Conservation (phyloP, 1,140 invertebrate genomes). For the Ceratina japonica region DNA sequence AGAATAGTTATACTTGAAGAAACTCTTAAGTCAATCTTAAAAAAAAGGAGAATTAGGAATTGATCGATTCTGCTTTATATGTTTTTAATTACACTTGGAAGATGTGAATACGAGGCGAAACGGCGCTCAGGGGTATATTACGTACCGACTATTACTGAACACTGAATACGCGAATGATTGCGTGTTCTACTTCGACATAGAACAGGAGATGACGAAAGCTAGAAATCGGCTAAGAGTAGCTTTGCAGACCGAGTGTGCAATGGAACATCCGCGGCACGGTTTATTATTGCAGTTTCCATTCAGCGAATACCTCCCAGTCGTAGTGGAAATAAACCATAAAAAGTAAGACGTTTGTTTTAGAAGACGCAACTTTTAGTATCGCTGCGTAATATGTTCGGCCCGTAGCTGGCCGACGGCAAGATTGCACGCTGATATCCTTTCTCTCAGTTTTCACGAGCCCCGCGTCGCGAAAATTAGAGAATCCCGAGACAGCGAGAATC, state of each 20-base stretch:
- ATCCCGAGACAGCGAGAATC: too few species aligned
- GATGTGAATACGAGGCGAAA: too few species aligned
- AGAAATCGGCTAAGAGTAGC: conserved; percentile 5
- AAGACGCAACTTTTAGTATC: conserved; percentile 22
- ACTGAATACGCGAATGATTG: background rate
- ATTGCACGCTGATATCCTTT: background rate
- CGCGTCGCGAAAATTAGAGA: background rate
- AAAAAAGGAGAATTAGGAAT: too few species aligned
- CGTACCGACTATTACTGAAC: too few species aligned
- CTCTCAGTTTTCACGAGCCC: background rate
- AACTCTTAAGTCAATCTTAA: too few species aligned
- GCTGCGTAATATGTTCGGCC: conserved; percentile 24
- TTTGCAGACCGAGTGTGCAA: background rate
- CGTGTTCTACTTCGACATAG: background rate
- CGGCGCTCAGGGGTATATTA: too few species aligned
- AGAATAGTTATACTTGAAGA: too few species aligned
- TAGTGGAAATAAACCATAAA: conserved; percentile 40
- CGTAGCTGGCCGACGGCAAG: too few species aligned
- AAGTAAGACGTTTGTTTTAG: conserved; percentile 32
- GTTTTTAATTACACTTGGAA: too few species aligned
- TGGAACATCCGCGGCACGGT: conserved; percentile 18
- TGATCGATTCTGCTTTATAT: too few species aligned
- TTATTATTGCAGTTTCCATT: conserved; percentile 32
- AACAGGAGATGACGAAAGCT: background rate
- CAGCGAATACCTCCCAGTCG: conserved; percentile 8